Conservation (phyloP, 2,797 vertebrate species). For the Amblyopsis hoosieri region DNA sequence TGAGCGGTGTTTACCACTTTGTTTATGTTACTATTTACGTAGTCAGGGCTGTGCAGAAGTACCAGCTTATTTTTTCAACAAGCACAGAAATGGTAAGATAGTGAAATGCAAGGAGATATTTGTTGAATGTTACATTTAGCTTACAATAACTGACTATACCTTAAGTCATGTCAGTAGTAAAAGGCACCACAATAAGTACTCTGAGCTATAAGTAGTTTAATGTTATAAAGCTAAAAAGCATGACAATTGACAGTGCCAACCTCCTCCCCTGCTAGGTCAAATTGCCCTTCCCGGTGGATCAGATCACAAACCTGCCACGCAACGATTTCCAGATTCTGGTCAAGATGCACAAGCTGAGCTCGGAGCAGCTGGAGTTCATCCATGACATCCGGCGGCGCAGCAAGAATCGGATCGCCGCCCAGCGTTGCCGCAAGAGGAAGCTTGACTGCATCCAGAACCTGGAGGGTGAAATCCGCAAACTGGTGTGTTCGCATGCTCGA, state of each 20-base stretch:
- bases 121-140: too few relatives aligned
- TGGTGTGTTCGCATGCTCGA: slow-evolving; percentile 74
- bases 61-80: too few relatives aligned
- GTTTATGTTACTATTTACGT: too few relatives aligned
- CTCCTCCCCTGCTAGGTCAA: slow-evolving; percentile 79
- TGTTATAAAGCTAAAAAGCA: not conserved
- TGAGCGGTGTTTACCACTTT: too few relatives aligned
- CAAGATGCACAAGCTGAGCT: slow-evolving; percentile 96
- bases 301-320: slow-evolving; percentile 94
- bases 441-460: slow-evolving; percentile 97
- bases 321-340: slow-evolving; percentile 98
- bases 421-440: slow-evolving; percentile 94
- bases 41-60: too few relatives aligned
- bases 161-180: too few relatives aligned
- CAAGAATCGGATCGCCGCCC: slow-evolving; percentile 94
- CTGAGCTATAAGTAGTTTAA: not conserved
- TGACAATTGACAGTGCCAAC: not conserved
- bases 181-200: too few relatives aligned
- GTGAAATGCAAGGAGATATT: too few relatives aligned
- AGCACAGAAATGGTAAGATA: too few relatives aligned
- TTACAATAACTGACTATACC: too few relatives aligned
- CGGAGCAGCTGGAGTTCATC: slow-evolving; percentile 95
- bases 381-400: slow-evolving; percentile 91
- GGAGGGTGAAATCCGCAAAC: slow-evolving; percentile 92
- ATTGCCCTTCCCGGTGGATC: slow-evolving; percentile 94